A percentile compares a stretch with the other conserved stretches of the same genome.
These are phyloP conservation scores for Nezara viridula DNA, from an alignment of 2,888 invertebrate species.

Conservation along the genomic window DNA sequence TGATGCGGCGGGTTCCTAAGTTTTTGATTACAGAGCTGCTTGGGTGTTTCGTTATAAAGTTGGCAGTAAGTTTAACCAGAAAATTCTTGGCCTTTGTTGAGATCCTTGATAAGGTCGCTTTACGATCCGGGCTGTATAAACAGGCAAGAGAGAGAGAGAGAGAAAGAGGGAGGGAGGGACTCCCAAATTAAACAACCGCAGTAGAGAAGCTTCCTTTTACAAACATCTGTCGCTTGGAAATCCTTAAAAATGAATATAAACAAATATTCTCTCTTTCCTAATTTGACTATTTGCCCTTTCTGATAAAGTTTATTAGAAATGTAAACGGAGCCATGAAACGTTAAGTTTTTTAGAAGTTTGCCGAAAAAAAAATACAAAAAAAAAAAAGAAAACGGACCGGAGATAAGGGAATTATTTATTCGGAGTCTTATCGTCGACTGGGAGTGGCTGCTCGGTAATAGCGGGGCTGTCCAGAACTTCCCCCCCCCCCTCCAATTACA, in stretches of 20 bases:
- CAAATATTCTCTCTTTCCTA: constrained; percentile 12
- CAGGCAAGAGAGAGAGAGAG: neutral
- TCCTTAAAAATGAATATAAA: constrained; percentile 34
- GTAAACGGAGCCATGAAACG: neutral
- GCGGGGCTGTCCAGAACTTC: neutral
- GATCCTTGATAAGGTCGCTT: constrained; percentile 27
- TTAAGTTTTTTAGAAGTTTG: neutral
- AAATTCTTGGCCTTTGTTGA: constrained; percentile 36
- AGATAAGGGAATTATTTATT: constrained; percentile 34
- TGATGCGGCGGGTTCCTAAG: neutral
- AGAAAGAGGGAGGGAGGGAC: neutral
- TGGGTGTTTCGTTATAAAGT: neutral
- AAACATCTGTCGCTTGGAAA: constrained; percentile 37
- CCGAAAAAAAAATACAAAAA: neutral
- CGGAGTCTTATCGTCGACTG: neutral
- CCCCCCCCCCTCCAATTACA: neutral
- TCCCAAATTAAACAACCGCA: constrained; percentile 24
- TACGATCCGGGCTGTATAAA: constrained; percentile 30
- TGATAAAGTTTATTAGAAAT: constrained; percentile 39
- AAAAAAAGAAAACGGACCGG: neutral
- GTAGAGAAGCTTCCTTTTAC: neutral
- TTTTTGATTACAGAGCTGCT: constrained; percentile 28
- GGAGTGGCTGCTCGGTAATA: neutral
- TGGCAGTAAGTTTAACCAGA: constrained; percentile 25
- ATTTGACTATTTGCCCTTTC: constrained; percentile 3